phyloP scores from a whole-genome alignment of 1,140 invertebrate species.

The Macrobrachium nipponense region DNA sequence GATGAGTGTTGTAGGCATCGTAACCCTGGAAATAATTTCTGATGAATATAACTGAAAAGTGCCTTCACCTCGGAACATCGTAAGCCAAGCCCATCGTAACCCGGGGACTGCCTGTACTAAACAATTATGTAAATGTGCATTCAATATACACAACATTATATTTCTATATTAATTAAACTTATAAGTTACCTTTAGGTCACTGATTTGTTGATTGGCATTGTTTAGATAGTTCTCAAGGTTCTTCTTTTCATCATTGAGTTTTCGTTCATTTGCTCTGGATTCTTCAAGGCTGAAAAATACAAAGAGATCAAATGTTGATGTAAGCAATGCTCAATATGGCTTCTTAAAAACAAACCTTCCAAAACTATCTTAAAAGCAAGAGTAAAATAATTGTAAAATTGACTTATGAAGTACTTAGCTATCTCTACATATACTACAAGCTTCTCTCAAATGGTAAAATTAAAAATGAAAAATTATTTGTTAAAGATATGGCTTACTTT shows the following conservation, averaged over 20 bases:
- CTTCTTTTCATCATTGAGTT: conserved; percentile 63
- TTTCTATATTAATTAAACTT: background rate
- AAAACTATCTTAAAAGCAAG: background rate
- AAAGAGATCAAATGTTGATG: background rate
- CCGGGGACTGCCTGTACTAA: too few species aligned
- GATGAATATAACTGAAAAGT: too few species aligned
- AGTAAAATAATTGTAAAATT: too few species aligned
- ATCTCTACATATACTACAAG: too few species aligned
- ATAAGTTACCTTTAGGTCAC: conserved; percentile 57
- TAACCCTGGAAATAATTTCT: too few species aligned
- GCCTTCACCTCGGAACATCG: too few species aligned
- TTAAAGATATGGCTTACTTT: too few species aligned
- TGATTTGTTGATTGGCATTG: conserved; percentile 62
- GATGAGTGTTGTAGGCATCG: too few species aligned
- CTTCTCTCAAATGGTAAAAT: too few species aligned
- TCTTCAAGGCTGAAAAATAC: conserved; percentile 54
- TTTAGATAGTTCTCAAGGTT: conserved; percentile 62
- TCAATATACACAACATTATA: background rate
- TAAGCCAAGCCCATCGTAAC: too few species aligned
- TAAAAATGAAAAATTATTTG: too few species aligned
- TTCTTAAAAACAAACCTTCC: background rate
- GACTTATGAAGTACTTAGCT: too few species aligned
- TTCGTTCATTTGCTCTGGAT: conserved; percentile 58
- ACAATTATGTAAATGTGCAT: background rate
- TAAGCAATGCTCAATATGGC: background rate